Percentiles rank a stretch among this genome's conserved stretches.
These are phyloP conservation scores for Drosophila meridionalis DNA, from an alignment of 2,888 invertebrate genomes.

Conservation along the genomic window DNA sequence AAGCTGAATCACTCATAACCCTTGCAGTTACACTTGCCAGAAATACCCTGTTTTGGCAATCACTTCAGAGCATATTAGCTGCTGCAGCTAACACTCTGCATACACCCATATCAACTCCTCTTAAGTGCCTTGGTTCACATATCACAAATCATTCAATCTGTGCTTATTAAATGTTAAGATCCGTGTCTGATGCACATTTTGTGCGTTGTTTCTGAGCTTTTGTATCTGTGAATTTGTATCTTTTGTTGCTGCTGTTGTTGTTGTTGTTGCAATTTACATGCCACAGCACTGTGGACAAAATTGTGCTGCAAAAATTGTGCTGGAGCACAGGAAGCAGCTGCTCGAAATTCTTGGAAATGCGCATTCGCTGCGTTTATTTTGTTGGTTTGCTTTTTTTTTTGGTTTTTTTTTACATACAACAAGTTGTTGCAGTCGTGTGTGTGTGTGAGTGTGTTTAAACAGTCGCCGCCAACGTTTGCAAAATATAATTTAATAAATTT, in stretches of 20 bases:
- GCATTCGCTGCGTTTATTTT: constrained; percentile 47
- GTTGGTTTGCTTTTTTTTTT: neutral
- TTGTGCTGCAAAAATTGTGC: constrained; percentile 63
- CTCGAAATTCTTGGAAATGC: constrained; percentile 76
- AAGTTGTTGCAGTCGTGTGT: constrained; percentile 38
- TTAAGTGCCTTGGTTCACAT: neutral
- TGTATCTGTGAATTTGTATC: constrained; percentile 40
- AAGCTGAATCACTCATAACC: no score
- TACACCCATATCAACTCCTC: neutral
- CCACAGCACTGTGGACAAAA: constrained; percentile 49
- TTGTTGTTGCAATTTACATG: constrained; percentile 59
- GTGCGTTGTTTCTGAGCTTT: constrained; percentile 27
- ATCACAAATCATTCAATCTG: constrained; percentile 23
- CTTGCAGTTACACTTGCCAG: neutral
- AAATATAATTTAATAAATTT: constrained; percentile 76
- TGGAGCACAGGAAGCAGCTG: constrained; percentile 76
- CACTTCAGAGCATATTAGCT: neutral
- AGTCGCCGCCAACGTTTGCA: constrained; percentile 46
- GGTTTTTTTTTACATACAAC: neutral
- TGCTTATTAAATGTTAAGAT: constrained; percentile 40
- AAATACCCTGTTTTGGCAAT: neutral
- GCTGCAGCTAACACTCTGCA: neutral
- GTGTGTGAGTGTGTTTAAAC: constrained; percentile 30
- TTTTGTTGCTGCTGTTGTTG: constrained; percentile 25
- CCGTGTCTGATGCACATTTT: constrained; percentile 18